These are phyloP conservation scores for Tachysurus fulvidraco DNA, from an alignment of 2,113 vertebrate genomes.

Conservation along the genomic window DNA sequence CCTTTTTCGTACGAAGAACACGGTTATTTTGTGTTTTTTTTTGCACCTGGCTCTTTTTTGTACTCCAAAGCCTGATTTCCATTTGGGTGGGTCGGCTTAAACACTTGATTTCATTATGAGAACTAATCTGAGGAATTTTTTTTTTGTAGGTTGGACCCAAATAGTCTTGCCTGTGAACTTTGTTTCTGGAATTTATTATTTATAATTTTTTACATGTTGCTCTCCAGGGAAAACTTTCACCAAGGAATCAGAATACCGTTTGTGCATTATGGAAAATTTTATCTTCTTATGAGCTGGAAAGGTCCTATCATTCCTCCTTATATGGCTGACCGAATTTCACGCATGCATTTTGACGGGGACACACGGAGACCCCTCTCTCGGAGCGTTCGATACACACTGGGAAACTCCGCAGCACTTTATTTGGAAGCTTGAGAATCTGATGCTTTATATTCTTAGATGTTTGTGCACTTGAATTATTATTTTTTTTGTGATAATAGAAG, in stretches of 20 bases:
- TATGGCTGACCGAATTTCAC: conserved; percentile 49
- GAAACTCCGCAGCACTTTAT: conserved; percentile 29
- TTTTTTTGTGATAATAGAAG: conserved; percentile 1
- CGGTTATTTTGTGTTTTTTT: background rate
- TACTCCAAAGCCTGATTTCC: background rate
- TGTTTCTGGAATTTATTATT: conserved; percentile 35
- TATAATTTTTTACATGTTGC: conserved; percentile 40
- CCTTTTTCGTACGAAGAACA: background rate
- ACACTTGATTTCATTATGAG: background rate
- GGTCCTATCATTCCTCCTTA: conserved; percentile 42
- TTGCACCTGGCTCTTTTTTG: background rate
- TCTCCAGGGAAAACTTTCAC: conserved; percentile 56
- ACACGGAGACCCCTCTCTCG: background rate
- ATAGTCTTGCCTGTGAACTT: conserved; percentile 57
- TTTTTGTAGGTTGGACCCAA: conserved; percentile 43
- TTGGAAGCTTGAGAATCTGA: conserved; percentile 32
- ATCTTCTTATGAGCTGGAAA: conserved; percentile 1
- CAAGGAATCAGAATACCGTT: conserved; percentile 31
- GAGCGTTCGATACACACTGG: conserved; percentile 1
- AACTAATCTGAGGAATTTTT: background rate
- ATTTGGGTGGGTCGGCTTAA: background rate
- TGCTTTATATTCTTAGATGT: conserved; percentile 30
- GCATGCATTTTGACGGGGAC: conserved; percentile 13
- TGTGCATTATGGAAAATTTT: conserved; percentile 30
- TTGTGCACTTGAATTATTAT: conserved; percentile 1